Conservation (phyloP, 2,113 vertebrate species). For the Alces alces region DNA sequence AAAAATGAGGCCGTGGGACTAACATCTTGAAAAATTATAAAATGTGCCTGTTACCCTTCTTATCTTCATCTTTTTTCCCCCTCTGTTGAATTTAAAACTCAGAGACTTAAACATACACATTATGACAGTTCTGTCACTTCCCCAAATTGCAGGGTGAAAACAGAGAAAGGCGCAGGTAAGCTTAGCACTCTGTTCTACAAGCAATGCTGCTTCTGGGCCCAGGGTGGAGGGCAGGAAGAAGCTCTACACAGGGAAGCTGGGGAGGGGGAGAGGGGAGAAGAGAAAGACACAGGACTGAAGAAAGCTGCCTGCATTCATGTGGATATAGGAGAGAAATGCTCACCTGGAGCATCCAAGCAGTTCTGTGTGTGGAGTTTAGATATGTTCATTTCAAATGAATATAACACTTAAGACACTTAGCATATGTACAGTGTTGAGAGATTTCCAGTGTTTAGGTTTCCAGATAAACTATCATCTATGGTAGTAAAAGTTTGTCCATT, state of each 20-base stretch:
- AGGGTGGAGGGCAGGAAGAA: background rate
- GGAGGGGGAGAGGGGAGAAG: background rate
- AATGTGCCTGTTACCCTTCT: background rate
- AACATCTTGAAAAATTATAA: conserved; percentile 17
- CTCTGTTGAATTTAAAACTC: conserved; percentile 28
- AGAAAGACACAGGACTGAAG: background rate
- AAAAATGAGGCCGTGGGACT: background rate
- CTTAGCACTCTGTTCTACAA: background rate
- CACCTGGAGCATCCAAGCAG: background rate
- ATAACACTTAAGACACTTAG: background rate
- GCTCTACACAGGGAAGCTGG: background rate
- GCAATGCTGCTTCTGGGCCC: background rate
- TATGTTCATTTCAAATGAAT: background rate
- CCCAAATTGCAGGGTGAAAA: background rate
- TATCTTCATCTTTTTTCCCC: background rate
- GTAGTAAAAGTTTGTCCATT: background rate
- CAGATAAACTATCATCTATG: background rate
- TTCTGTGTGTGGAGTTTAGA: background rate
- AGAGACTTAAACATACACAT: background rate
- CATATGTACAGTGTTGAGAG: background rate
- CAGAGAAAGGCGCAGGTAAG: background rate
- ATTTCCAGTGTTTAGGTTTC: background rate
- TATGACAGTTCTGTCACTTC: conserved; percentile 22
- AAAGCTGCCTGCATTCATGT: rapidly evolving
- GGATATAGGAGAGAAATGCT: background rate